Conservation (phyloP, 2,113 vertebrate species). For the Sapayoa aenigma region DNA sequence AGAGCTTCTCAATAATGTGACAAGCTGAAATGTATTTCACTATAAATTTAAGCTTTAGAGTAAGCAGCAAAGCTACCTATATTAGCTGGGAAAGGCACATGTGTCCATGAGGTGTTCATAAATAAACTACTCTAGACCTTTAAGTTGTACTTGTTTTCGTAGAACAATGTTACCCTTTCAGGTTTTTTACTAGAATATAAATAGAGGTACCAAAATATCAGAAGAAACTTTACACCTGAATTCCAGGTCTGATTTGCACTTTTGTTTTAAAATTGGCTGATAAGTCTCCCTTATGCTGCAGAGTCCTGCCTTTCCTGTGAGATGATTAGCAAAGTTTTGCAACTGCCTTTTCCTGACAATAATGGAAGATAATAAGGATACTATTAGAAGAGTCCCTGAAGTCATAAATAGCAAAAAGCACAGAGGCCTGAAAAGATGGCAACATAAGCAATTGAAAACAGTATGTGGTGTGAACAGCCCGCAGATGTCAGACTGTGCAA, state of each 20-base stretch:
- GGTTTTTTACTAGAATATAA: background rate
- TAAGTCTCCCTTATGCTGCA: background rate
- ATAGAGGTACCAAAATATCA: background rate
- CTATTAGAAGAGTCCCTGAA: slow-evolving; percentile 41
- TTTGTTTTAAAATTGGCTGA: background rate
- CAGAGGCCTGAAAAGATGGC: slow-evolving; percentile 23
- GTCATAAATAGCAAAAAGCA: slow-evolving; percentile 52
- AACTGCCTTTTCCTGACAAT: background rate
- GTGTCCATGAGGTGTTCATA: background rate
- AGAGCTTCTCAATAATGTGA: background rate
- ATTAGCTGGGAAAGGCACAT: background rate
- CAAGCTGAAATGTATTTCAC: background rate
- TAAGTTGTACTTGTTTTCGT: background rate
- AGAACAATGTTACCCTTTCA: background rate
- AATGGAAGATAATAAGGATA: slow-evolving; percentile 24
- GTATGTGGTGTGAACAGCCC: slow-evolving; percentile 24
- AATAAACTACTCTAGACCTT: background rate
- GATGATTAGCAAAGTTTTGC: background rate
- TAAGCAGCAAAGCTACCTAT: background rate
- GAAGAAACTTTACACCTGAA: background rate
- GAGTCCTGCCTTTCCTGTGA: background rate
- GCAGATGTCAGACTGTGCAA: slow-evolving; percentile 12
- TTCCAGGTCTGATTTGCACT: background rate
- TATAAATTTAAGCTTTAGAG: background rate
- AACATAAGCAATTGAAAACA: slow-evolving; percentile 48